These are phyloP conservation scores for Garra rufa DNA, from an alignment of 2,113 vertebrate species.

Conservation along the genomic window DNA sequence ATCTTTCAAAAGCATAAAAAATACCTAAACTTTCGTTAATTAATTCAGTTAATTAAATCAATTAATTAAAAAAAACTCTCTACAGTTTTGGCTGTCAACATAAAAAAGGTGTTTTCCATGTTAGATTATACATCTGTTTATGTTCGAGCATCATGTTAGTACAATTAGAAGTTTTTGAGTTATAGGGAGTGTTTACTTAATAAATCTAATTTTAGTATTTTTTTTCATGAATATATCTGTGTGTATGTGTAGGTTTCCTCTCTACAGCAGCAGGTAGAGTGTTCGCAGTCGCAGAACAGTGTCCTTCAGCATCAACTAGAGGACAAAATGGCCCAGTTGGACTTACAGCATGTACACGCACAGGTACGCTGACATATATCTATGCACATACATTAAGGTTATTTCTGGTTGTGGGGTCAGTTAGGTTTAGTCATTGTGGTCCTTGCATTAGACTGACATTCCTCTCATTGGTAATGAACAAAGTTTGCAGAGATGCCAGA, in stretches of 20 bases:
- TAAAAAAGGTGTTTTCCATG: not conserved
- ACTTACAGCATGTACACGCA: conserved; percentile 79
- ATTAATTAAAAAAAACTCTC: not conserved
- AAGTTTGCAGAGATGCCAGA: not conserved
- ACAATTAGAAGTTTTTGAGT: not conserved
- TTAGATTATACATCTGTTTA: not conserved
- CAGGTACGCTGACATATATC: conserved; percentile 70
- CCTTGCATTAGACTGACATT: not conserved
- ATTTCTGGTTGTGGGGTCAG: not conserved
- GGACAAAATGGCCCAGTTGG: conserved; percentile 81
- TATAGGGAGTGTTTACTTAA: not conserved
- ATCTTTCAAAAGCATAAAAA: not conserved
- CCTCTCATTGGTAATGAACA: not conserved
- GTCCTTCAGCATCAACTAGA: conserved; percentile 80
- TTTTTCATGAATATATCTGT: not conserved
- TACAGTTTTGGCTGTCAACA: not conserved
- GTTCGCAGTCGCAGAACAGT: conserved; percentile 71
- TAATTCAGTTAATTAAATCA: not conserved
- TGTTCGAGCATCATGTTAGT: not conserved
- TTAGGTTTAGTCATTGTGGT: not conserved
- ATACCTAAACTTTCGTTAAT: not conserved
- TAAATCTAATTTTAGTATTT: not conserved
- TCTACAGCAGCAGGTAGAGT: conserved; percentile 70
- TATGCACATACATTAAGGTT: not conserved
- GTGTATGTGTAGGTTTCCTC: conserved; percentile 2